Conservation (phyloP, 2,113 vertebrate genomes). For the Alethe castanea region DNA sequence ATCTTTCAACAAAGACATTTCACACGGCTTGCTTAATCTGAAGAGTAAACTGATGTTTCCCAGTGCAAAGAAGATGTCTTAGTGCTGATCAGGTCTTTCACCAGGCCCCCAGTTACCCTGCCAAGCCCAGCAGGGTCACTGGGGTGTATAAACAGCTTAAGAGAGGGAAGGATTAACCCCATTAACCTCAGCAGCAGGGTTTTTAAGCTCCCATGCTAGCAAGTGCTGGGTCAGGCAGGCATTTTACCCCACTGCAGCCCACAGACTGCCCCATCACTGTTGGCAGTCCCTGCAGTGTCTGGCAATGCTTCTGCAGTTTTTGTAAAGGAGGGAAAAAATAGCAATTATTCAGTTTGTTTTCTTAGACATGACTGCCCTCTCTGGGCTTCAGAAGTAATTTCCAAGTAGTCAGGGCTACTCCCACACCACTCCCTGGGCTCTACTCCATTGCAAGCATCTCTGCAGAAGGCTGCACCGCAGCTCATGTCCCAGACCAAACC, state of each 20-base stretch:
- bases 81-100: background rate
- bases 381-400: background rate
- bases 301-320: background rate
- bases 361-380: background rate
- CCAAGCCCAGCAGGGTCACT: background rate
- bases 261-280: background rate
- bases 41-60: background rate
- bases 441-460: fast-evolving
- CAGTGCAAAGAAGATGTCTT: background rate
- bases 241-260: background rate
- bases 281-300: background rate
- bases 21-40: background rate
- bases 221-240: background rate
- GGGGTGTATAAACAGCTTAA: background rate
- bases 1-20: background rate
- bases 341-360: fast-evolving
- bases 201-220: background rate
- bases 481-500: background rate
- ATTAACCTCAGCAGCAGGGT: background rate
- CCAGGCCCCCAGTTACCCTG: background rate
- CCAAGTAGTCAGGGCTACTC: background rate
- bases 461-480: background rate
- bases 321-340: background rate
- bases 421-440: fast-evolving
- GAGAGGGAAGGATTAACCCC: background rate